Percentiles rank a stretch among this genome's conserved stretches.
phyloP scores from a whole-genome alignment of 2,797 vertebrate species.

The Tadarida brasiliensis region DNA sequence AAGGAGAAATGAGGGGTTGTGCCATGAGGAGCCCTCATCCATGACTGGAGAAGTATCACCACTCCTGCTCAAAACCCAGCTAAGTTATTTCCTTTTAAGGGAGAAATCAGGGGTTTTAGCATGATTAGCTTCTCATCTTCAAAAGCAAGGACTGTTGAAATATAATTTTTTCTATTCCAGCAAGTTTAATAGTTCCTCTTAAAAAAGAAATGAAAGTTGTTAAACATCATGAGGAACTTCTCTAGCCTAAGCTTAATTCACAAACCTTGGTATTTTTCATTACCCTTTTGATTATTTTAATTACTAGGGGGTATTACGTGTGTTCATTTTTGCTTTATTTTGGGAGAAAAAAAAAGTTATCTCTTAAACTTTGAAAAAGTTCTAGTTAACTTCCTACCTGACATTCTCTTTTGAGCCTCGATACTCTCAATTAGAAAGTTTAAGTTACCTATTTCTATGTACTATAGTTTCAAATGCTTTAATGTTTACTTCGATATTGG shows the following conservation, averaged over 20 bases:
- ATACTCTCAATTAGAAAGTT: not conserved
- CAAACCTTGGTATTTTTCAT: conserved; percentile 59
- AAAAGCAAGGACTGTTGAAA: not conserved
- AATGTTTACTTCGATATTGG: conserved; percentile 41
- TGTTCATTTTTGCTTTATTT: not conserved
- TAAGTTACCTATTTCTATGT: not conserved
- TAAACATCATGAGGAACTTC: not conserved
- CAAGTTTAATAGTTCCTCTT: not conserved
- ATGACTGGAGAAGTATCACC: conserved; percentile 76
- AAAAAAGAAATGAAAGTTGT: not conserved
- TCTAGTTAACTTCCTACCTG: conserved; percentile 45
- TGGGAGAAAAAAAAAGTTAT: not conserved
- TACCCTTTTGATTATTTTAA: conserved; percentile 54
- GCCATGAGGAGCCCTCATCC: conserved; percentile 72
- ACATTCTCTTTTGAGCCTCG: conserved; percentile 10
- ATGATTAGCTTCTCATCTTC: not conserved
- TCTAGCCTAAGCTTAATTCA: conserved; percentile 22
- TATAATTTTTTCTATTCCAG: no score
- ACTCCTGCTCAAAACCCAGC: conserved; percentile 83
- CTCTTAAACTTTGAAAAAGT: conserved; percentile 7
- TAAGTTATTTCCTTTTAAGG: conserved; percentile 79
- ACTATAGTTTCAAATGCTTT: not conserved
- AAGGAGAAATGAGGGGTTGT: conserved; percentile 80
- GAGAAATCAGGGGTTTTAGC: not conserved
- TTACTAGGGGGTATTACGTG: not conserved